Evolutionary conservation across 2,113 vertebrate species (phyloP).

Genomic region (Urocitellus parryii): DNA sequence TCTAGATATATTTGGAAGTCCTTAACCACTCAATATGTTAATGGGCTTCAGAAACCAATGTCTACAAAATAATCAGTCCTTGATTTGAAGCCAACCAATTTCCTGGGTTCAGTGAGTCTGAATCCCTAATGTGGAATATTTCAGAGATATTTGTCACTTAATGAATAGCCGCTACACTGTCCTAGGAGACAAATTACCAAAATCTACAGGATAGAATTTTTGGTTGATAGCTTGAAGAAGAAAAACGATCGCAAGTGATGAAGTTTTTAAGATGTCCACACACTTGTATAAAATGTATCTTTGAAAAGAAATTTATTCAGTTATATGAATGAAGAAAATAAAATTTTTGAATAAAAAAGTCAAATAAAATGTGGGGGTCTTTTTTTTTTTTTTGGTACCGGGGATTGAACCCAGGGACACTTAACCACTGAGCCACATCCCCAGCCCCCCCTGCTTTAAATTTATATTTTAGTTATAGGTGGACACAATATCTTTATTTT

Average conservation of each 20-base stretch:
- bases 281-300: conserved; percentile 17
- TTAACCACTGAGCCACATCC: too few relatives aligned
- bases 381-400: too few relatives aligned
- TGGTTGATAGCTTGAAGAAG: background rate
- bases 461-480: too few relatives aligned
- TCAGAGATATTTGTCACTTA: conserved; percentile 7
- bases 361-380: background rate
- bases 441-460: too few relatives aligned
- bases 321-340: background rate
- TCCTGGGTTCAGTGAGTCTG: conserved; percentile 40
- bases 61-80: conserved; percentile 27
- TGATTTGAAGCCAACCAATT: background rate
- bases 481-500: too few relatives aligned
- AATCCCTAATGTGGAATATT: conserved; percentile 42
- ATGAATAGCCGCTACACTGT: background rate
- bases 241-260: conserved; percentile 8
- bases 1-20: background rate
- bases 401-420: too few relatives aligned
- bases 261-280: background rate
- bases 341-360: background rate
- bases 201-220: conserved; percentile 18
- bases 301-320: conserved; percentile 17
- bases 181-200: background rate
- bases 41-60: background rate
- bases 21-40: background rate